These are phyloP conservation scores for Keiferia lycopersicella DNA, from an alignment of 2,888 invertebrate genomes.

Conservation along the genomic window DNA sequence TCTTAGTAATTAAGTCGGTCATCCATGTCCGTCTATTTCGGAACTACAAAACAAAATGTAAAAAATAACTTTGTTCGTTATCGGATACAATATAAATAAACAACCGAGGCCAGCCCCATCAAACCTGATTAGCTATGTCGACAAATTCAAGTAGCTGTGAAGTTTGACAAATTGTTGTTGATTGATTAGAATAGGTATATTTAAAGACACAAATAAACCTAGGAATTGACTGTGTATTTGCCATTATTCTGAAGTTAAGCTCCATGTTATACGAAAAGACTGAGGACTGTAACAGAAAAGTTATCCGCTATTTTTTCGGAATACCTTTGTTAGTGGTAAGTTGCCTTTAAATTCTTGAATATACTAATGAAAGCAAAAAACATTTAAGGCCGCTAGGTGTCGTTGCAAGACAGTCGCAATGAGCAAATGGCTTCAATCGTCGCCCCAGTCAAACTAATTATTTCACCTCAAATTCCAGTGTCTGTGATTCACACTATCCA, in stretches of 20 bases:
- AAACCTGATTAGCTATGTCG: background rate
- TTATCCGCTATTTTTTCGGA: too few relatives aligned
- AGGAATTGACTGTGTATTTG: too few relatives aligned
- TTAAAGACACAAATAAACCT: too few relatives aligned
- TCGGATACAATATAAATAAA: background rate
- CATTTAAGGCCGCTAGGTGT: too few relatives aligned
- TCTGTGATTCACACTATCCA: background rate
- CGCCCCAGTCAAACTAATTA: slow-evolving; percentile 13
- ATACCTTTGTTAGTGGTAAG: too few relatives aligned
- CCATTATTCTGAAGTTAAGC: too few relatives aligned
- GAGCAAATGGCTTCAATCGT: background rate
- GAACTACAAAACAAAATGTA: background rate
- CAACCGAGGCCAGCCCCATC: background rate
- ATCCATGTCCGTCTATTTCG: background rate
- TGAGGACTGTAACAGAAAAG: too few relatives aligned
- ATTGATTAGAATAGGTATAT: too few relatives aligned
- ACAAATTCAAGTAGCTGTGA: background rate
- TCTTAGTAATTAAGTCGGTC: background rate
- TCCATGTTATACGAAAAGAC: too few relatives aligned
- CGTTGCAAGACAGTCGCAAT: background rate
- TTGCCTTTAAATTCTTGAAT: too few relatives aligned
- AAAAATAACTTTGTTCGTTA: background rate
- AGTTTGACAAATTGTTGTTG: too few relatives aligned
- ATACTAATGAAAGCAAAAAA: too few relatives aligned
- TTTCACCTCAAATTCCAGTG: slow-evolving; percentile 16